Base-by-base conservation (phyloP, 1,140 invertebrate genomes). In the Zaprionus africanus region DNA sequence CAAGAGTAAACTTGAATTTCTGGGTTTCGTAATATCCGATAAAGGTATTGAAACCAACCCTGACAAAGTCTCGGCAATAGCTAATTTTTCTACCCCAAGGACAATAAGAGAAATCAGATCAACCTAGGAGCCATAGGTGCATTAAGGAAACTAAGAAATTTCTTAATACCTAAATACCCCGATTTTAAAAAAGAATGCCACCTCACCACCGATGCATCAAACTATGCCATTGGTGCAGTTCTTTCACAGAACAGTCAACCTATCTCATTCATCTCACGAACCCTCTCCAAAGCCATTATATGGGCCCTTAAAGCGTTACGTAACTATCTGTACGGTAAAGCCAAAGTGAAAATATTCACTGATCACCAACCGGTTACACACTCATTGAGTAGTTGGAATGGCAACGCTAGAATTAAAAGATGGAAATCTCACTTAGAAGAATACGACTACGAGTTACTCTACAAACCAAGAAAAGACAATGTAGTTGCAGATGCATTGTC, bases 301-400 rank as follows among this genome's bases (percentile, higher is more conserved):
- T 26, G 26, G 26, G 26, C 13, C 36, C 36, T 38, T 15, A 38
- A 38, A 38, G 36, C 13, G 36, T 38, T 38, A 38, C 13, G 13
- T 13, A 38, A 38, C 36, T 38, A 38, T 38, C 36, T 38, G 15
- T 38, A 38, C 36, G 36, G 36, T 38, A 38, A 38, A 38, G 36
- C 13, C 9, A 22, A 49, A 22, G 46, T 49, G n/a, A 49, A 17
- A 22, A 49, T 49, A 17, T 49, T 49, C 11, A 94, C 65, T 83
- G 91, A 70, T 49, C 11, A 94, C 65, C 85, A 91, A 70, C 91
- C 93, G 4, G 77, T 94, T 26, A 78, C 63, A 53, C 94, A 91
- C 82, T 69, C 94, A 7, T 64, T 88, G 12, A 85, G 82, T 13
- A 81, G 92, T 1, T 93, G 92, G 92, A 91, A 93, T 60, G 77